Percentiles rank a stretch among this genome's conserved stretches.
Conservation (phyloP, 2,797 vertebrate genomes). For the Arrhamphus sclerolepis region DNA sequence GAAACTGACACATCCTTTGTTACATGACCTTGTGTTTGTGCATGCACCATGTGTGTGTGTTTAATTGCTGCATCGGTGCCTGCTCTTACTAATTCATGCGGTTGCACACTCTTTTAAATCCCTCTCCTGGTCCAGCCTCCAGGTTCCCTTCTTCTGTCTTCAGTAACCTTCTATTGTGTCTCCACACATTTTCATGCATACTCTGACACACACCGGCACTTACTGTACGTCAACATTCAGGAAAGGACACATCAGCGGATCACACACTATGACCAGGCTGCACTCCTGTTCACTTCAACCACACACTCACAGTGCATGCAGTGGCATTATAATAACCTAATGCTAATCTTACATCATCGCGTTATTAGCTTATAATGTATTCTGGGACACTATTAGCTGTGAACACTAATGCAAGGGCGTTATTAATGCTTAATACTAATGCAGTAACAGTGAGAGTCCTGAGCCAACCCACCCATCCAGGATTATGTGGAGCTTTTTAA, state of each 20-base stretch:
- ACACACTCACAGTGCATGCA: conserved; percentile 40
- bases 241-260: conserved; percentile 18
- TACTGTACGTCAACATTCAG: conserved; percentile 13
- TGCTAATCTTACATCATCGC: conserved; percentile 71
- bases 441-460: conserved; percentile 75
- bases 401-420: conserved; percentile 71
- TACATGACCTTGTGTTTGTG: conserved; percentile 53
- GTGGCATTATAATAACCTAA: conserved; percentile 65
- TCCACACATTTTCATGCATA: conserved; percentile 35
- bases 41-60: conserved; percentile 13
- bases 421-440: conserved; percentile 77
- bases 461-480: conserved; percentile 75
- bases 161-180: conserved; percentile 68
- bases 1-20: conserved; percentile 28
- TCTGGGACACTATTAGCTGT: conserved; percentile 76
- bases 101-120: conserved; percentile 62
- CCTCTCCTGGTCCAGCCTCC: conserved; percentile 53
- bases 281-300: conserved; percentile 18
- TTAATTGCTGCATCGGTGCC: conserved; percentile 20
- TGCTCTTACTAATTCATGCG: conserved; percentile 58
- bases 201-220: conserved; percentile 24
- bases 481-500: conserved; percentile 76
- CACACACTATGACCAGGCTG: conserved; percentile 2
- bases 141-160: conserved; percentile 42
- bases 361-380: conserved; percentile 76